phyloP scores from a whole-genome alignment of 1,140 invertebrate genomes.

The Charaxes varanes region DNA sequence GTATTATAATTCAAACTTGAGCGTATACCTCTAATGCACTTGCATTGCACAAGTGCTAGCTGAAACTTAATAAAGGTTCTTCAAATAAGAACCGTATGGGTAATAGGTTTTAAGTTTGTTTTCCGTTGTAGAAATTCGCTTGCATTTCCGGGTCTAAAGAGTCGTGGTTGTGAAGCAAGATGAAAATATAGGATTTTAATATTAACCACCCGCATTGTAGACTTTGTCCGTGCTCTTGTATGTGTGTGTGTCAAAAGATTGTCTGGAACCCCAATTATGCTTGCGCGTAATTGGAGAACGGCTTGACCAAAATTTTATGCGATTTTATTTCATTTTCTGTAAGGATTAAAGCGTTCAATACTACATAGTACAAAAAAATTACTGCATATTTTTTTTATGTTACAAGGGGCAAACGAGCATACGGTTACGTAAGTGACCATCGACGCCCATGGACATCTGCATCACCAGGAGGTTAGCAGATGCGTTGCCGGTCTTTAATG shows the following conservation, averaged over 20 bases:
- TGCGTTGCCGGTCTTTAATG: too few species aligned
- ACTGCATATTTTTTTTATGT: too few species aligned
- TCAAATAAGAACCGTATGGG: conserved; percentile 2
- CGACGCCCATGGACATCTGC: too few species aligned
- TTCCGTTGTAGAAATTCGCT: neutral
- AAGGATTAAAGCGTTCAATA: too few species aligned
- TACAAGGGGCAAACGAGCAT: too few species aligned
- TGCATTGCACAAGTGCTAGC: conserved; percentile 10
- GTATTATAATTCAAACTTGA: neutral
- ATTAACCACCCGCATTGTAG: conserved; percentile 22
- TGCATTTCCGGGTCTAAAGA: conserved; percentile 19
- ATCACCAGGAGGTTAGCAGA: too few species aligned
- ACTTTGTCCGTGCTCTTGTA: conserved; percentile 18
- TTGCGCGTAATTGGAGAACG: conserved; percentile 9
- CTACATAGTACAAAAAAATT: too few species aligned
- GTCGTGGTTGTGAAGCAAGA: conserved; percentile 19
- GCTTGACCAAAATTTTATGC: conserved; percentile 7
- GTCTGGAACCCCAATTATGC: conserved; percentile 19
- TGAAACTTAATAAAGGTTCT: neutral
- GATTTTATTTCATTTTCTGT: too few species aligned
- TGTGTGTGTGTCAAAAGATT: conserved; percentile 12
- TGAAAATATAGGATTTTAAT: conserved; percentile 26
- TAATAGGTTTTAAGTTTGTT: conserved; percentile 2
- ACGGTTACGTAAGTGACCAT: too few species aligned
- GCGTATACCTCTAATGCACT: conserved; percentile 4